Conservation (phyloP, 2,797 vertebrate genomes). For the Echeneis naucrates region DNA sequence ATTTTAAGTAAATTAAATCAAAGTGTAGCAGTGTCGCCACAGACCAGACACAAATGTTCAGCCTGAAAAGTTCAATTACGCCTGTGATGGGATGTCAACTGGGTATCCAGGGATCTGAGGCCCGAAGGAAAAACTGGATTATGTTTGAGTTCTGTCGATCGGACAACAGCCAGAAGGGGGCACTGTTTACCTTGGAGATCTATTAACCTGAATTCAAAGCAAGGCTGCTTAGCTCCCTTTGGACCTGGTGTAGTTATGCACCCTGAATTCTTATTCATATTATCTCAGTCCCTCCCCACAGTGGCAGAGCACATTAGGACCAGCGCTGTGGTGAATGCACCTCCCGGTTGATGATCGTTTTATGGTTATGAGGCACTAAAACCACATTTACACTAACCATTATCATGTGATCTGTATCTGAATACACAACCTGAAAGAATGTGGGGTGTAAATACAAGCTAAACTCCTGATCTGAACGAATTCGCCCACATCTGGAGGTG, state of each 20-base stretch:
- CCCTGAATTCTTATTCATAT: neutral
- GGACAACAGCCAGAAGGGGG: slow-evolving; percentile 47
- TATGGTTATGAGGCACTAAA: neutral
- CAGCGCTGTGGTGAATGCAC: neutral
- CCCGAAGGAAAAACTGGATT: slow-evolving; percentile 58
- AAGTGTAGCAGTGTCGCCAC: neutral
- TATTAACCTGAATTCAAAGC: neutral
- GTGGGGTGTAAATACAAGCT: neutral
- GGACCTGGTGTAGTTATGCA: neutral
- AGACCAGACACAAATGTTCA: neutral
- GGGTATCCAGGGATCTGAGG: slow-evolving; percentile 33
- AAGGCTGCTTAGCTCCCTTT: neutral
- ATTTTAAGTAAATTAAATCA: neutral
- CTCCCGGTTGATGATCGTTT: neutral
- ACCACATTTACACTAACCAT: neutral
- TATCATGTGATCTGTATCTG: neutral
- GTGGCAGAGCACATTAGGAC: neutral
- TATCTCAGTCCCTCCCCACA: neutral
- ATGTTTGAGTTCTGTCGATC: slow-evolving; percentile 52
- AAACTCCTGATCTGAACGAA: neutral
- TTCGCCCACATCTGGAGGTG: slow-evolving; percentile 39
- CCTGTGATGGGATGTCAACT: slow-evolving; percentile 38
- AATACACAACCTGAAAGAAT: neutral
- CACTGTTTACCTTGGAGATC: slow-evolving; percentile 31
- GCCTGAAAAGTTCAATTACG: slow-evolving; percentile 22